Percentiles rank a stretch among this genome's conserved stretches.
phyloP scores from a whole-genome alignment of 2,888 invertebrate species.

The Folsomia candida region DNA sequence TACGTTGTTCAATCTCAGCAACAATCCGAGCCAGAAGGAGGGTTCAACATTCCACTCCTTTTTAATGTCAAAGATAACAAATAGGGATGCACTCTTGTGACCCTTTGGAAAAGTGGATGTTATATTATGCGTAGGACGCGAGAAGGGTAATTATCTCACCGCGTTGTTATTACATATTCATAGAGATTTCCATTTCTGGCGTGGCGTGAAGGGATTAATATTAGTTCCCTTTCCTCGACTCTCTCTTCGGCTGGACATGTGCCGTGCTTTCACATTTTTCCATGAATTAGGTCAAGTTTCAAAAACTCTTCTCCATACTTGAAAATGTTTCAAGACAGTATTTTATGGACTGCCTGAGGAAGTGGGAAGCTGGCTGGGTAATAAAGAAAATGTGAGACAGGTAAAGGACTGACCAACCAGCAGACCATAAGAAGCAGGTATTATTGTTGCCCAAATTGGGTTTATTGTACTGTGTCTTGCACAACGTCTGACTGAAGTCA shows the following conservation, averaged over 20 bases:
- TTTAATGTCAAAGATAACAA: no score
- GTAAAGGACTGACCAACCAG: background rate
- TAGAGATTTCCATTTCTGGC: background rate
- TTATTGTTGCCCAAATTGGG: background rate
- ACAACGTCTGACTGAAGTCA: no score
- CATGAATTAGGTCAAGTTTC: background rate
- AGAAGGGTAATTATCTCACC: background rate
- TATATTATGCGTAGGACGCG: no score
- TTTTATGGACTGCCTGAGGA: no score
- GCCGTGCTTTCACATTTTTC: background rate
- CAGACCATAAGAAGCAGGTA: background rate
- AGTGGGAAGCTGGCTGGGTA: background rate
- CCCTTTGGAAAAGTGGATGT: no score
- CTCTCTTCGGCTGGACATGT: no score
- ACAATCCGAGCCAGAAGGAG: background rate
- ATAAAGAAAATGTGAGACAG: background rate
- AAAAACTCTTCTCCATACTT: background rate
- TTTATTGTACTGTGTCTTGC: no score
- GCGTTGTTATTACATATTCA: background rate
- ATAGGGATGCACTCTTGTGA: no score
- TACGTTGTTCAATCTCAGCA: no score
- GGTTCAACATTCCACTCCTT: background rate
- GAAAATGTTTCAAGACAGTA: no score
- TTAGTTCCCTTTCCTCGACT: no score
- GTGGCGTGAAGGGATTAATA: background rate